These are phyloP conservation scores for Ptilodon capucinus DNA, from an alignment of 2,888 invertebrate genomes.

Conservation along the genomic window DNA sequence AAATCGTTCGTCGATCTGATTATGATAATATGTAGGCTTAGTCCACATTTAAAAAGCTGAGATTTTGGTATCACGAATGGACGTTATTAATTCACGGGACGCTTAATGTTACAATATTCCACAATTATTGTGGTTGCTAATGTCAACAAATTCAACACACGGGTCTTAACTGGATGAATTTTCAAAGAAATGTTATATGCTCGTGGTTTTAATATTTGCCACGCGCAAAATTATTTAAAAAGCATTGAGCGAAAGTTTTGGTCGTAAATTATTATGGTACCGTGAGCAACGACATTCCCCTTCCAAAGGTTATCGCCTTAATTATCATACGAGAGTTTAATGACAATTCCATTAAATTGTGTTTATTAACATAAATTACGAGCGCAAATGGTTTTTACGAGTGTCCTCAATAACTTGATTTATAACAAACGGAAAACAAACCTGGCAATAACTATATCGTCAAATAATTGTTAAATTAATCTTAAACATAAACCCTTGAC, in stretches of 20 bases:
- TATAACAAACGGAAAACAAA: conserved; percentile 24
- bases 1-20: neutral
- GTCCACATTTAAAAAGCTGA: neutral
- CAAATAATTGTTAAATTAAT: neutral
- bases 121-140: no score
- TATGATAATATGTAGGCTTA: neutral
- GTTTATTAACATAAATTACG: conserved; percentile 40
- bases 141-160: no score
- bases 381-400: conserved; percentile 44
- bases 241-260: neutral
- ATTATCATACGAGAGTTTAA: conserved; percentile 19
- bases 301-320: conserved; percentile 15
- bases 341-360: conserved; percentile 29
- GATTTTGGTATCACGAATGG: neutral
- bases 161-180: no score
- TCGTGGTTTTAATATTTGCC: no score
- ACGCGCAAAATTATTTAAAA: no score
- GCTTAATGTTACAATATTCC: no score
- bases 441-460: conserved; percentile 8
- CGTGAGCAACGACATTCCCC: neutral
- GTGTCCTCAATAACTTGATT: conserved; percentile 46
- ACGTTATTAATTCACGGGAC: neutral
- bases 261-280: neutral
- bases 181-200: no score
- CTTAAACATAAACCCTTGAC: no score